Conservation (phyloP, 1,140 invertebrate genomes). For the Pemphigus obesinymphae region DNA sequence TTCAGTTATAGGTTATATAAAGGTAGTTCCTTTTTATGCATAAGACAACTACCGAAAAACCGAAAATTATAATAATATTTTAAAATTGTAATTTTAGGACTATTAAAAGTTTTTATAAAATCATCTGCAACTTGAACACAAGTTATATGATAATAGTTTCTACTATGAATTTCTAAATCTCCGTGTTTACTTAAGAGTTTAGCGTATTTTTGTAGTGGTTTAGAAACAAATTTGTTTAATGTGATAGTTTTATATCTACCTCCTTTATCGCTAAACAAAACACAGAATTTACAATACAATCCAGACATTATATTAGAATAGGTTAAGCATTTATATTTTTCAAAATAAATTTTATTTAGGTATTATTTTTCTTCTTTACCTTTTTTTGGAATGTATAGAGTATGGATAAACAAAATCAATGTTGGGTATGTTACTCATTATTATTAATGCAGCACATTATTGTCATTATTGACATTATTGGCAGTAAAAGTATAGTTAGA, state of each 20-base stretch:
- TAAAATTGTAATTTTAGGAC: too few relatives aligned
- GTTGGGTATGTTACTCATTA: background rate
- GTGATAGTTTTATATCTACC: background rate
- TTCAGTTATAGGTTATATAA: too few relatives aligned
- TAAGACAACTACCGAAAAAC: too few relatives aligned
- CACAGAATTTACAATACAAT: conserved; percentile 46
- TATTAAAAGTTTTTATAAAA: conserved; percentile 44
- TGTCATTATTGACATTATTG: too few relatives aligned
- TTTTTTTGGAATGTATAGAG: background rate
- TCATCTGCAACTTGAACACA: conserved; percentile 43
- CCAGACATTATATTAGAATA: conserved; percentile 43
- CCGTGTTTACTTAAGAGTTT: conserved; percentile 45
- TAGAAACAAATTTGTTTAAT: conserved; percentile 44
- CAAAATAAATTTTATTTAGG: conserved; percentile 31
- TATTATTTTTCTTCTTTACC: background rate
- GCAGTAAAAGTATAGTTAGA: background rate
- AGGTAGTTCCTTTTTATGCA: too few relatives aligned
- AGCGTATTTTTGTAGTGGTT: conserved; percentile 44
- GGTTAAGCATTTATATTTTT: too few relatives aligned
- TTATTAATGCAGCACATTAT: background rate
- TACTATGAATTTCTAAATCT: conserved; percentile 43
- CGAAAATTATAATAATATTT: too few relatives aligned
- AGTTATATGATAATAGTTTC: conserved; percentile 44
- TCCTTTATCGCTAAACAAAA: conserved; percentile 43
- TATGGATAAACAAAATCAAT: background rate